Percentiles rank a stretch among this genome's conserved stretches.
Conservation (phyloP, 2,888 invertebrate species). For the Lasius platythorax region DNA sequence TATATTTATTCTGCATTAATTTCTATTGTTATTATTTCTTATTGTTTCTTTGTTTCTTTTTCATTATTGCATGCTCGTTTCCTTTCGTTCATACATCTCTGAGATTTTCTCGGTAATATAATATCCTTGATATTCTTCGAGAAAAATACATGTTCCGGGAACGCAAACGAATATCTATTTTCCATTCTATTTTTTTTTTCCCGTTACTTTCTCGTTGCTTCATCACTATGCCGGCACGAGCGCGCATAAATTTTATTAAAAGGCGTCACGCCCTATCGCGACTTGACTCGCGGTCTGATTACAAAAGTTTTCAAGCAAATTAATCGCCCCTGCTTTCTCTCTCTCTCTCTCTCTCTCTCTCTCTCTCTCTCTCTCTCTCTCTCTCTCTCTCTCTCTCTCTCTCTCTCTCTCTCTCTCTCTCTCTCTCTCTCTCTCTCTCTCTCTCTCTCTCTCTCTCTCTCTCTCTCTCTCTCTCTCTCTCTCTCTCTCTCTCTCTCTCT, state of each 20-base stretch:
- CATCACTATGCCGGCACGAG: slow-evolving; percentile 25
- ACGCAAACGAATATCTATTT: background rate
- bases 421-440: slow-evolving; percentile 12
- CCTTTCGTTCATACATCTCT: background rate
- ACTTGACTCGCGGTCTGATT: slow-evolving; percentile 76
- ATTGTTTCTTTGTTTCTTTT: background rate
- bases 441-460: slow-evolving; percentile 8
- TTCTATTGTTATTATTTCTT: background rate
- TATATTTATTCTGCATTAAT: background rate
- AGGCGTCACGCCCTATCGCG: slow-evolving; percentile 72
- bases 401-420: slow-evolving; percentile 9
- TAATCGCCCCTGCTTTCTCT: slow-evolving; percentile 68
- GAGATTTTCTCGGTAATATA: background rate
- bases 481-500: slow-evolving; percentile 14
- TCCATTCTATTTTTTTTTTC: slow-evolving; percentile 7
- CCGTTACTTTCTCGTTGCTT: background rate
- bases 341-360: slow-evolving; percentile 14
- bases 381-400: slow-evolving; percentile 17
- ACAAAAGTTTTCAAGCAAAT: slow-evolving; percentile 81
- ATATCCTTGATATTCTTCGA: background rate
- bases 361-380: slow-evolving; percentile 5
- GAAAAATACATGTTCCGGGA: background rate
- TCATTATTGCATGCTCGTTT: background rate
- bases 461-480: slow-evolving; percentile 11
- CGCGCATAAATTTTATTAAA: slow-evolving; percentile 79